These are phyloP conservation scores for Polyommatus icarus DNA, from an alignment of 2,888 invertebrate species.

Conservation along the genomic window DNA sequence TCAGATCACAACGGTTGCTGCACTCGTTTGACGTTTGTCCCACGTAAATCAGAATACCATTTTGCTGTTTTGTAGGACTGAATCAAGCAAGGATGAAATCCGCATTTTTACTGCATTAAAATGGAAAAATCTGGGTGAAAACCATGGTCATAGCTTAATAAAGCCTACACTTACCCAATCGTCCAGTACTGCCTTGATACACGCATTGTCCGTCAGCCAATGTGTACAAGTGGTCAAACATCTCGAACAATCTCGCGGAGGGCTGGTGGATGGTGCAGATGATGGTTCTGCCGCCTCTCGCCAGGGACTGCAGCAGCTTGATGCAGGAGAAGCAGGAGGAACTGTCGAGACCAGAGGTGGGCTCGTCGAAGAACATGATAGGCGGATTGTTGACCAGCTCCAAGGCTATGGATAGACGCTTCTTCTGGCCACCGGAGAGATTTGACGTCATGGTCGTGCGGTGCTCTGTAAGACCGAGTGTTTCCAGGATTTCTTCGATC, in stretches of 20 bases:
- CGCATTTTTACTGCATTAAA: too few relatives aligned
- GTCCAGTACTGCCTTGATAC: slow-evolving; percentile 93
- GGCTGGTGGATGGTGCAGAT: slow-evolving; percentile 98
- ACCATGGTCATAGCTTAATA: not conserved
- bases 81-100: not conserved
- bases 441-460: slow-evolving; percentile 94
- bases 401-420: slow-evolving; percentile 95
- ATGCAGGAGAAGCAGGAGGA: slow-evolving; percentile 98
- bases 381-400: slow-evolving; percentile 98
- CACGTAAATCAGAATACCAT: too few relatives aligned
- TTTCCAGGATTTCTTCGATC: slow-evolving; percentile 96
- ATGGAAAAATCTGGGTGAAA: not conserved
- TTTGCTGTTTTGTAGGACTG: too few relatives aligned
- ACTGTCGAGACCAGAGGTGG: slow-evolving; percentile 97
- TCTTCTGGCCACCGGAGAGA: slow-evolving; percentile 96
- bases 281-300: slow-evolving; percentile 94
- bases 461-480: slow-evolving; percentile 92
- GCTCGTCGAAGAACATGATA: slow-evolving; percentile 98
- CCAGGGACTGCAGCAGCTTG: slow-evolving; percentile 91
- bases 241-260: slow-evolving; percentile 96
- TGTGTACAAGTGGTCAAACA: slow-evolving; percentile 97
- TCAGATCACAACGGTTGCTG: too few relatives aligned
- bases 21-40: too few relatives aligned
- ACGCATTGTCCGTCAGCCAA: slow-evolving; percentile 97
- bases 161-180: slow-evolving; percentile 83